Conservation (phyloP, 2,888 invertebrate species). For the Operophtera brumata region DNA sequence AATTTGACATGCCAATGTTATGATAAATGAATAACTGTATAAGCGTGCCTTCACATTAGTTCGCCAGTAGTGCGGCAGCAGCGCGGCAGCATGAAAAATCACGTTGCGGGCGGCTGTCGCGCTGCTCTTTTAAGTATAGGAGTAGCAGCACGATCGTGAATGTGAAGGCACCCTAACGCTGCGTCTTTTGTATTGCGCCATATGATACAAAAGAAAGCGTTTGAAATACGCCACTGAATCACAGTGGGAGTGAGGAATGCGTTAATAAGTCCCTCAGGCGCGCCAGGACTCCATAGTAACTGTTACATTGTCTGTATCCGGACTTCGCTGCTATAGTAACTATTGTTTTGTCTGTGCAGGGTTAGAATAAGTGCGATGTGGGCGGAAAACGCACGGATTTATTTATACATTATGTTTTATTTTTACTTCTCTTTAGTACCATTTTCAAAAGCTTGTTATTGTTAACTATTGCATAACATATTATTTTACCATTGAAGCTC, state of each 20-base stretch:
- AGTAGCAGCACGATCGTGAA: too few species aligned
- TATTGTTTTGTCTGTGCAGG: neutral
- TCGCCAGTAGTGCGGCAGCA: too few species aligned
- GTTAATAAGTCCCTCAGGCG: conserved; percentile 68
- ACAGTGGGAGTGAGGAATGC: conserved; percentile 65
- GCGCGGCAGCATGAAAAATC: too few species aligned
- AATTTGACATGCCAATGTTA: too few species aligned
- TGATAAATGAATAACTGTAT: too few species aligned
- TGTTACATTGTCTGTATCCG: conserved; percentile 1
- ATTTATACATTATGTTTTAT: neutral
- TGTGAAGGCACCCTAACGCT: too few species aligned
- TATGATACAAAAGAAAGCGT: conserved; percentile 52
- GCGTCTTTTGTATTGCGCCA: conserved; percentile 32
- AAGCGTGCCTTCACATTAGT: too few species aligned
- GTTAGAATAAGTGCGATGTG: neutral
- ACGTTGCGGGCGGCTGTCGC: too few species aligned
- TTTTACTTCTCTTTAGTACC: neutral
- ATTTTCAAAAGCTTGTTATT: neutral
- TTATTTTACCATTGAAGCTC: too few species aligned
- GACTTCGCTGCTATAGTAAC: neutral
- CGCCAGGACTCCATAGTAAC: conserved; percentile 35
- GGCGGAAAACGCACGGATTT: neutral
- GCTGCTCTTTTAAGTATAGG: too few species aligned
- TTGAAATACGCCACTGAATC: conserved; percentile 71
- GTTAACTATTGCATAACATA: neutral